Evolutionary conservation across 2,888 invertebrate species (phyloP), one percentile per base, ranked within the genome.

Genomic region (Meandrusa payeni): DNA sequence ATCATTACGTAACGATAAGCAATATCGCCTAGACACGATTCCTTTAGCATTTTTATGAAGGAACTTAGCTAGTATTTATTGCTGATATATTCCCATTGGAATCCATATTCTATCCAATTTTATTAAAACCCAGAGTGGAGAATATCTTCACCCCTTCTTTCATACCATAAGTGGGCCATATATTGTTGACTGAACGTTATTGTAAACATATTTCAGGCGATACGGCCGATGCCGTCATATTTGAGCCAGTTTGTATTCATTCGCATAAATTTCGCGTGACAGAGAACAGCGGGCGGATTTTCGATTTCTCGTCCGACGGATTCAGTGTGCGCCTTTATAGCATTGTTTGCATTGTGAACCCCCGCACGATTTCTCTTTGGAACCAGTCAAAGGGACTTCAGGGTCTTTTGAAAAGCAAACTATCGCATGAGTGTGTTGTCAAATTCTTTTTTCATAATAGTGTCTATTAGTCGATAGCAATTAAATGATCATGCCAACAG

Each of bases 141-240:
- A 12, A 26, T 11, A 11, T 23, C 37, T 40, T 28, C 32, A 46
- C 50, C 57, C 65, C 67, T 37, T 64, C 65, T 64, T 64, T 68
- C 66, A 75, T 75, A 64, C 69, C 61, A 53, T 70, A 78, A 78
- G 72, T 74, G 71, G 57, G 57, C 61, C 68, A 55, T 76, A 70
- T 65, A 69, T 71, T 64, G 61, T 54, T 49, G 24, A 47, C 63
- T 54, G 59, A 59, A 55, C 59, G 64, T 76, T 77, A 80, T 79
- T 80, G 79, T 80, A 69, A 79, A 76, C 78, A 80, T 80, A 80
- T 80, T 76, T 80, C 74, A 80, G 63, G 61, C 63, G 63, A 76
- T 76, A 73, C 66, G 48, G 57, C 67, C 53, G 41, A 41, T 59
- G 57, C 49, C 58, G 69, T 61, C 61, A 62, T 69, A 69, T 69